These are phyloP conservation scores for Hoplodrina ambigua DNA, from an alignment of 2,888 invertebrate genomes.

Conservation along the genomic window DNA sequence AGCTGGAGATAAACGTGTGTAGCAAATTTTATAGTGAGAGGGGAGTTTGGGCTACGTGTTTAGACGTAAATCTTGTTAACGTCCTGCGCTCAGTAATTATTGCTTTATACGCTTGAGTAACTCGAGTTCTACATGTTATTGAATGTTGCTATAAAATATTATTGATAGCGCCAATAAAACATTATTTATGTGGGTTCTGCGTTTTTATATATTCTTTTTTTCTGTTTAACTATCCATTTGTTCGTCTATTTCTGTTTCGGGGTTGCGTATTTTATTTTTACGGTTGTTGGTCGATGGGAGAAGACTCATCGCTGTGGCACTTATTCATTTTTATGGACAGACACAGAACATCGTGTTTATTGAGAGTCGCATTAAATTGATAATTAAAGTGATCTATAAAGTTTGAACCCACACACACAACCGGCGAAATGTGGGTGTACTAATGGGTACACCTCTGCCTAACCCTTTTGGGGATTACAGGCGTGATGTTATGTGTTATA, in stretches of 20 bases:
- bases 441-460: too few species aligned
- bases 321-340: constrained; percentile 18
- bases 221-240: constrained; percentile 75
- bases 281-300: constrained; percentile 56
- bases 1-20: constrained; percentile 78
- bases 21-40: constrained; percentile 82
- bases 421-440: too few species aligned
- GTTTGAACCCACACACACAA: too few species aligned
- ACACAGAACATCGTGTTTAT: neutral
- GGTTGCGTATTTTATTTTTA: constrained; percentile 59
- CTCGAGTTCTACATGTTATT: constrained; percentile 84
- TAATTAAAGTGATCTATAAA: neutral
- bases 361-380: neutral
- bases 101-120: constrained; percentile 86
- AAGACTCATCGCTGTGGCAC: constrained; percentile 6
- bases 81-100: constrained; percentile 83
- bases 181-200: constrained; percentile 80
- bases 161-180: constrained; percentile 87
- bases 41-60: constrained; percentile 75
- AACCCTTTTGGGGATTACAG: too few species aligned
- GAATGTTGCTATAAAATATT: constrained; percentile 88
- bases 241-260: constrained; percentile 70
- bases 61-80: constrained; percentile 87
- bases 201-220: constrained; percentile 75
- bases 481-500: too few species aligned